Percentiles rank a stretch among this genome's conserved stretches.
Evolutionary conservation across 2,888 invertebrate species (phyloP).

Genomic region (Reticulitermes lucifugus): DNA sequence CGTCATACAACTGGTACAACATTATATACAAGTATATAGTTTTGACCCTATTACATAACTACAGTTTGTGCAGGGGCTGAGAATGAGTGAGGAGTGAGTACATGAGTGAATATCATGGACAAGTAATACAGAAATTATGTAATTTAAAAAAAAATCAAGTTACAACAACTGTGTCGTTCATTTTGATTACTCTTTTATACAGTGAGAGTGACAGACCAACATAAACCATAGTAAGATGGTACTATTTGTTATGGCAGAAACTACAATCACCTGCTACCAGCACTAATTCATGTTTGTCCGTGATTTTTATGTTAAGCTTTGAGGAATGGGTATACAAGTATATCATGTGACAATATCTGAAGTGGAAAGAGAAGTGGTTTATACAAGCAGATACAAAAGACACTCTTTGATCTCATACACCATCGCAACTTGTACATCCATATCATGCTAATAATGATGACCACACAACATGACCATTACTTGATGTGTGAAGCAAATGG

Average conservation of each 20-base stretch:
- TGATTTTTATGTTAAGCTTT: conserved; percentile 13
- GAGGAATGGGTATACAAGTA: neutral
- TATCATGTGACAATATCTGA: neutral
- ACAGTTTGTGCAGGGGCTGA: neutral
- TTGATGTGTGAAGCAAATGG: neutral
- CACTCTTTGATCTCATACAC: too few relatives aligned
- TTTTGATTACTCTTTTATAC: neutral
- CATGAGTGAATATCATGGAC: conserved; percentile 3
- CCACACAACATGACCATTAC: neutral
- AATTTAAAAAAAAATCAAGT: neutral
- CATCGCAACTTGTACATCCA: too few relatives aligned
- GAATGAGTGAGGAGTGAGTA: neutral
- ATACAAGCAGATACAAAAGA: too few relatives aligned
- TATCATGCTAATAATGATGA: neutral
- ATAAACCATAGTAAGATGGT: neutral
- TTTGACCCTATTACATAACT: neutral
- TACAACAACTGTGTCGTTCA: neutral
- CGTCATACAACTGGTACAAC: conserved; percentile 1
- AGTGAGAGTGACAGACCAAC: neutral
- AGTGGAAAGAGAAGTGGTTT: too few relatives aligned
- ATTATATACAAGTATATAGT: neutral
- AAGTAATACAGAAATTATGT: conserved; percentile 32
- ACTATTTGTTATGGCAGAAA: conserved; percentile 21
- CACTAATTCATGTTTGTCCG: neutral
- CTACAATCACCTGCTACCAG: conserved; percentile 13